Evolutionary conservation across 1,140 invertebrate genomes (phyloP).

Genomic region (Metopolophium dirhodum): DNA sequence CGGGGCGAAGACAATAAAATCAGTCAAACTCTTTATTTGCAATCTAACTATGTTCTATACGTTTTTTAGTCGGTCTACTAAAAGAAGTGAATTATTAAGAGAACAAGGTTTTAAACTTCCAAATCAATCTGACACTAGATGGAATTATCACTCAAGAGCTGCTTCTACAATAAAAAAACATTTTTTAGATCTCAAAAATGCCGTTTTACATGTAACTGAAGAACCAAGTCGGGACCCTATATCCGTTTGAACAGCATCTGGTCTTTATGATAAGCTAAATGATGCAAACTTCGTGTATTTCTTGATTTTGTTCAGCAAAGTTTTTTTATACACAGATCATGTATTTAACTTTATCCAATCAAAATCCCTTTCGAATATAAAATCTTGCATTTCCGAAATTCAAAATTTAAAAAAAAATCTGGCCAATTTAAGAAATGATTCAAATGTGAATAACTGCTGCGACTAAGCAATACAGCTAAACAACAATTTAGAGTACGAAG

Average conservation of each 20-base stretch:
- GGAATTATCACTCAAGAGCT: too few relatives aligned
- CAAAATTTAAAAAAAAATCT: conserved; percentile 12
- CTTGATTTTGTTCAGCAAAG: conserved; percentile 16
- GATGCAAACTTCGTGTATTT: conserved; percentile 19
- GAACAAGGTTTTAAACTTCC: too few relatives aligned
- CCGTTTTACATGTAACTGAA: background rate
- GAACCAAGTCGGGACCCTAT: background rate
- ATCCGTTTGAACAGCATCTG: background rate
- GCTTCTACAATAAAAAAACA: too few relatives aligned
- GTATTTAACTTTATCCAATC: too few relatives aligned
- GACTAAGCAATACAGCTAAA: background rate
- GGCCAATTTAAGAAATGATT: background rate
- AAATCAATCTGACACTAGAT: too few relatives aligned
- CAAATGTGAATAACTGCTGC: background rate
- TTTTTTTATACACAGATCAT: background rate
- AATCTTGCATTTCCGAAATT: background rate
- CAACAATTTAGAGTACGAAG: background rate
- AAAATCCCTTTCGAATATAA: background rate
- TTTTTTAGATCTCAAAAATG: too few relatives aligned
- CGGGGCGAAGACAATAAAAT: too few relatives aligned
- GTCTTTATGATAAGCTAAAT: background rate
- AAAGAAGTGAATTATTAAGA: too few relatives aligned
- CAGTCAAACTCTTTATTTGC: too few relatives aligned
- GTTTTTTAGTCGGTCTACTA: too few relatives aligned
- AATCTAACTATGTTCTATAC: too few relatives aligned